Evolutionary conservation across 2,888 invertebrate genomes (phyloP), one percentile per base, ranked within the genome.

Genomic region (Dicranocentrus wangi): DNA sequence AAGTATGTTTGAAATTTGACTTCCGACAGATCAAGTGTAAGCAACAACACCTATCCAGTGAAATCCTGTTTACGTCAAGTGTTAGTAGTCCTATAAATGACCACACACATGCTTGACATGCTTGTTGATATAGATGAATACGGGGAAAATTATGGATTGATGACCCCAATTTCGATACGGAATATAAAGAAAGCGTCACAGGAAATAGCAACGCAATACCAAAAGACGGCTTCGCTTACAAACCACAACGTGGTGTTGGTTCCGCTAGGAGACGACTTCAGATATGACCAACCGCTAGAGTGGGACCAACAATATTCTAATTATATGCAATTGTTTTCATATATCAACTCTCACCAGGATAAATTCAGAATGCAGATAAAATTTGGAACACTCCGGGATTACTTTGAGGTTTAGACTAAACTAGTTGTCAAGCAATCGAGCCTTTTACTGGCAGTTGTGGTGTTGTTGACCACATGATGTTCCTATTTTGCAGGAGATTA

Each of bases 291-390:
- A 85, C 92, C 93, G 47, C 91, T 93, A 23, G 98, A 99, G 89
- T 98, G 98, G 92, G 96, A 97, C 88, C 96, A 97, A 87, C 98
- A 98, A 88, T 98, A 97, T 88, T 91, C 91, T 13, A 98, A 98
- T 88, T 99, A 98, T 89, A 94, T 94, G 89, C 93, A 80, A 21
- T 91, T 99, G 81, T 94, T 97, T 85, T 93, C 95, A 86, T 95
- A 94, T 88, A 96, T 99, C 83, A 98, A 98, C 89, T 90, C 90
- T 8, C 93, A 94, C 84, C 92, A 92, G 82, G 92, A 95, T 1
- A 91, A 92, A 83, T 93, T 93, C 87, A 81, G 84, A 58, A 93
- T 95, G 1, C 94, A 96, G 70, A 93, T 97, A 2, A 89, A 91
- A 0, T 97, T 98, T 88, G 98, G 97, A 1, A 98, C 98, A 0